Evolutionary conservation across 64 coral and sea anemone species (phyloP), one percentile per base, ranked within the genome.

Genomic region (Dendronephthya gigantea): DNA sequence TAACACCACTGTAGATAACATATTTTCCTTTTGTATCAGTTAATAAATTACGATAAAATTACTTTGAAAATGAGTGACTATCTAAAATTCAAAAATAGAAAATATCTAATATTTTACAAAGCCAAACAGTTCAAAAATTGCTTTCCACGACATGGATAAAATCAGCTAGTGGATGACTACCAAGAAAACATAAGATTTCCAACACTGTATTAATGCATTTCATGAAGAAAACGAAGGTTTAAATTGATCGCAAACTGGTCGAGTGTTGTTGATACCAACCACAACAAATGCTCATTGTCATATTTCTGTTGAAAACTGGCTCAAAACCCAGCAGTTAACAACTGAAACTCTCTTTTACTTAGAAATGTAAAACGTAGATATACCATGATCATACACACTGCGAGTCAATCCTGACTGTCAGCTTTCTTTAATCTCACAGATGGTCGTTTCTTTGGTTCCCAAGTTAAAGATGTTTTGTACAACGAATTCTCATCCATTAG

Each of bases 401-500:
- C n/a, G 19, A 16, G 25, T n/a, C 6, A 62, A 62, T 62, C 55
- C 25, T 62, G 55, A 23, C 72, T 79, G 17, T 79, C 72, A 9
- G 30, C 72, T 79, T 39, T 79, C 72, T 79, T 79, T 79, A 79
- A 79, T 16, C 72, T 19, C 22, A 79, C 72, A 79, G 95, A 93
- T 2, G 76, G 23, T 56, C 87, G 83, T 83, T 98, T 98, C 34
- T 90, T 87, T 12, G 95, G 95, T 84, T 98, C 95, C 41, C 93
- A 87, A 11, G 86, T 2, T 5, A 98, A 69, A 0, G 95, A 98
- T 19, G 95, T 93, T 88, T 81, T 48, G 58, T 98, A 98, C 9
- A 97, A 84, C 4, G 84, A 88, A 37, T 97, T 92, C 51, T 97
- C 94, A 59, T 91, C 91, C 91, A 93, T 93, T 9, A 97, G 52